phyloP scores from a whole-genome alignment of 2,113 vertebrate species.

The Dolichallabes microphthalmus region DNA sequence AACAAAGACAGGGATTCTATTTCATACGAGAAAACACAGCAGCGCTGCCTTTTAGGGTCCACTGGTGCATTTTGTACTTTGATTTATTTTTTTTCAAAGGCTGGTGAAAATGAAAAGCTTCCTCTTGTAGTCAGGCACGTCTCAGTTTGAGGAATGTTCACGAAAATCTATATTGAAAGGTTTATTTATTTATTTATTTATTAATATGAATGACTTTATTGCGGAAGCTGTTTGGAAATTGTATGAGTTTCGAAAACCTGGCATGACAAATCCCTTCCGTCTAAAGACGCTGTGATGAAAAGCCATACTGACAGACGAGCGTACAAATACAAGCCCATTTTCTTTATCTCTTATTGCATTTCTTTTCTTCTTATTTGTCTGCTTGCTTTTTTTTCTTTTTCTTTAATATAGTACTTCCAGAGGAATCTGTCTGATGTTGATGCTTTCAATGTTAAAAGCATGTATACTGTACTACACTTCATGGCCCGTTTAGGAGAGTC shows the following conservation, averaged over 20 bases:
- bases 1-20: background rate
- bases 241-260: conserved; percentile 1
- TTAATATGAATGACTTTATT: background rate
- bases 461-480: background rate
- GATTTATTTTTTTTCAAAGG: background rate
- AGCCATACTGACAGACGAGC: background rate
- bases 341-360: background rate
- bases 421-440: conserved; percentile 8
- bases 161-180: background rate
- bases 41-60: background rate
- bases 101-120: background rate
- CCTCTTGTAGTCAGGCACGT: too few species aligned
- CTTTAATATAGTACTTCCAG: background rate
- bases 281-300: background rate
- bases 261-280: background rate
- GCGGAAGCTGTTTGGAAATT: background rate
- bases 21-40: background rate
- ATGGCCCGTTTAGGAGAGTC: too few species aligned
- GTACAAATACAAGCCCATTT: background rate
- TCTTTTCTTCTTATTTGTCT: background rate
- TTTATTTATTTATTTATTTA: background rate
- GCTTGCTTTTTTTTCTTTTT: background rate
- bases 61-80: background rate
- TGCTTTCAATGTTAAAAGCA: background rate
- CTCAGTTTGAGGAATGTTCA: background rate